Conservation (phyloP, 2,797 vertebrate genomes). For the Pitangus sulphuratus region DNA sequence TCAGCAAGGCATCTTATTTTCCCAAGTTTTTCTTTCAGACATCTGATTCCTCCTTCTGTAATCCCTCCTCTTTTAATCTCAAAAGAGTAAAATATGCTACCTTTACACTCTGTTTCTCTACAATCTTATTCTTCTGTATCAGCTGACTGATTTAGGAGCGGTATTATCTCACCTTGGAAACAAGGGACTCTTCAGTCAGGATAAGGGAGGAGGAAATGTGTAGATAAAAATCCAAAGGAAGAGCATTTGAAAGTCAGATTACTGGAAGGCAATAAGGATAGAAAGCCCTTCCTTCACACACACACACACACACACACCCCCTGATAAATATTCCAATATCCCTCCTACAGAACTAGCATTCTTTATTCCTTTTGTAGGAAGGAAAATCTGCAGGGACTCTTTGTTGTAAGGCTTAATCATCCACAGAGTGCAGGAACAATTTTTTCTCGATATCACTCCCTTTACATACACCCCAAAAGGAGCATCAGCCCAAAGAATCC, state of each 20-base stretch:
- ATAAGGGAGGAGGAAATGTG: background rate
- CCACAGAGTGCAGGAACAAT: background rate
- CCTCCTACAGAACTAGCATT: background rate
- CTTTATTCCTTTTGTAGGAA: conserved; percentile 17
- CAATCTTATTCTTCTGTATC: conserved; percentile 3
- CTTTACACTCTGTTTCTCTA: background rate
- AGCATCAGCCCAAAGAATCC: background rate
- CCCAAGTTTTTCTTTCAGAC: conserved; percentile 13
- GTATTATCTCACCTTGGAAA: conserved; percentile 49
- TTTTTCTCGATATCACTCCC: background rate
- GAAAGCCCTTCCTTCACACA: conserved; percentile 2
- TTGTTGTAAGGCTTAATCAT: background rate
- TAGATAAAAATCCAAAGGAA: conserved; percentile 47
- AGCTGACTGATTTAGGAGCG: conserved; percentile 12
- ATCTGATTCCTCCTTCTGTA: background rate
- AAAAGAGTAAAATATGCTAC: conserved; percentile 18
- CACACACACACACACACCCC: background rate
- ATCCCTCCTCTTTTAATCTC: background rate
- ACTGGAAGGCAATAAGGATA: conserved; percentile 17
- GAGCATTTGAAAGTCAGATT: conserved; percentile 45
- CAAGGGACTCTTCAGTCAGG: conserved; percentile 42
- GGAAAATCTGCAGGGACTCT: conserved; percentile 7
- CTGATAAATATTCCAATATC: conserved; percentile 54
- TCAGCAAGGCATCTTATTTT: conserved; percentile 2
- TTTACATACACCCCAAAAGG: background rate